Conservation (phyloP, 2,888 invertebrate genomes). For the Watsonalla binaria region DNA sequence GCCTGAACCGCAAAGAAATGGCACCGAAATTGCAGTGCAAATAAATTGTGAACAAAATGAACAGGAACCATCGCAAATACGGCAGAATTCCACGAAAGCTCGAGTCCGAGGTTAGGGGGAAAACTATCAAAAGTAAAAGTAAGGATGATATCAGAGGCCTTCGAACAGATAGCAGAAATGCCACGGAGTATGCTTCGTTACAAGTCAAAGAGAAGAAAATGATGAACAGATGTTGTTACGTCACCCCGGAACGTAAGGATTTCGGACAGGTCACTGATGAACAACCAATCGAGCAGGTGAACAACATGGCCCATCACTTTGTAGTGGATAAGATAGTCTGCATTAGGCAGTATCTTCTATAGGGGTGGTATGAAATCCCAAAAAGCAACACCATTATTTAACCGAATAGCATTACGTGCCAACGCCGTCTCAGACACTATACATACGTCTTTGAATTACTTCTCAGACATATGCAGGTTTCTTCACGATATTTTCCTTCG, state of each 20-base stretch:
- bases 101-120: conserved; percentile 7
- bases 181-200: not conserved
- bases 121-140: conserved; percentile 6
- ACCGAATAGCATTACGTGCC: too few species aligned
- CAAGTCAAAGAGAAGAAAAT: conserved; percentile 14
- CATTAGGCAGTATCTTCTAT: too few species aligned
- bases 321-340: too few species aligned
- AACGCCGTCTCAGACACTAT: too few species aligned
- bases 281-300: conserved; percentile 10
- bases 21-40: conserved; percentile 17
- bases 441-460: too few species aligned
- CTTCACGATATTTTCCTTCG: too few species aligned
- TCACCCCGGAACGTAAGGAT: conserved; percentile 33
- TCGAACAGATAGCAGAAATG: conserved; percentile 20
- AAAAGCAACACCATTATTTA: too few species aligned
- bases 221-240: conserved; percentile 41
- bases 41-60: conserved; percentile 32
- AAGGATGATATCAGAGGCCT: conserved; percentile 25
- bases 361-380: too few species aligned
- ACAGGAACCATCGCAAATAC: conserved; percentile 35
- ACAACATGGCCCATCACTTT: too few species aligned
- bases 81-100: conserved; percentile 19
- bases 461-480: too few species aligned
- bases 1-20: conserved; percentile 1
- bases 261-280: conserved; percentile 28